These are phyloP conservation scores for Apaloderma vittatum DNA, from an alignment of 2,113 vertebrate genomes.

Conservation along the genomic window DNA sequence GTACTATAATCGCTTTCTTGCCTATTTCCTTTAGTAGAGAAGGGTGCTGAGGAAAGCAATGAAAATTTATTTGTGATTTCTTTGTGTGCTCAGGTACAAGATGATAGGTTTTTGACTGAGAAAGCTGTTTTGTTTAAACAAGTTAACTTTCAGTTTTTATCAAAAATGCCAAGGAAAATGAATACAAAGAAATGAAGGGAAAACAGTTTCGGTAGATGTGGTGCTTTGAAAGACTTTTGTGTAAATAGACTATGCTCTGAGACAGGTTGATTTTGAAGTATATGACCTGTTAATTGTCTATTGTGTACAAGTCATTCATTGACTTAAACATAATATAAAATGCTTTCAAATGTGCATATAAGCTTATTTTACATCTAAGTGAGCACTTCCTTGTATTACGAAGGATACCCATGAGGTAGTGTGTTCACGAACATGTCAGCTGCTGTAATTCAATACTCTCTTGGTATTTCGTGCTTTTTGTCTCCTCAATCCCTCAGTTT, in stretches of 20 bases:
- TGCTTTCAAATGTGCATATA: background rate
- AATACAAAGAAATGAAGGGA: background rate
- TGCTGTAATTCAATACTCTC: slow-evolving; percentile 38
- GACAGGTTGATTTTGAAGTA: background rate
- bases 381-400: background rate
- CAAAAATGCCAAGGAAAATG: background rate
- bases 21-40: background rate
- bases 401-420: background rate
- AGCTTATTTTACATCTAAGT: slow-evolving; percentile 22
- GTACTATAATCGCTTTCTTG: background rate
- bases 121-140: background rate
- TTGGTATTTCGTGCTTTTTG: slow-evolving; percentile 43
- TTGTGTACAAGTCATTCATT: slow-evolving; percentile 22
- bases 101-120: background rate
- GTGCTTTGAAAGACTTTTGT: background rate
- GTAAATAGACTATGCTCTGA: background rate
- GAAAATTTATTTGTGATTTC: background rate
- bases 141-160: background rate
- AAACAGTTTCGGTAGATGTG: background rate
- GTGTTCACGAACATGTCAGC: background rate
- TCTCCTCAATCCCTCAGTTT: slow-evolving; percentile 31
- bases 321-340: slow-evolving; percentile 18
- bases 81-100: background rate
- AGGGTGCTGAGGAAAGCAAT: background rate
- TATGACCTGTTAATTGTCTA: background rate